These are phyloP conservation scores for Pomacea maculata DNA, from an alignment of 1,140 invertebrate species.

Conservation along the genomic window DNA sequence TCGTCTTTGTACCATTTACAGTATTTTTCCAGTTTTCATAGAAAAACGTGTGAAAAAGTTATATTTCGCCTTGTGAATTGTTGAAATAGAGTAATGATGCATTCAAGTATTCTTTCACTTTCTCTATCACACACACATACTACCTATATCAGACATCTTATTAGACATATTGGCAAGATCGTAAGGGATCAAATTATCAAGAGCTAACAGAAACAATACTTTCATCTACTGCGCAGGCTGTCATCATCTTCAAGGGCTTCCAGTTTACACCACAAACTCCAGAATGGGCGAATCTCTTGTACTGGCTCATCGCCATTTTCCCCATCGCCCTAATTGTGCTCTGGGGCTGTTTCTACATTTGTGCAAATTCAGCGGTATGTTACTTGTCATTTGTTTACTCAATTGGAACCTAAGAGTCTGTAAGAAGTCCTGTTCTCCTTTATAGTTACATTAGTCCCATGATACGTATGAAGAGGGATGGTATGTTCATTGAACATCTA, in stretches of 20 bases:
- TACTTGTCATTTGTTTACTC: background rate
- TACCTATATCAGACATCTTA: too few relatives aligned
- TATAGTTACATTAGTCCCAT: too few relatives aligned
- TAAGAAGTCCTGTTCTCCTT: too few relatives aligned
- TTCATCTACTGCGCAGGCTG: background rate
- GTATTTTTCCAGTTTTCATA: background rate
- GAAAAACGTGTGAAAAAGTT: background rate
- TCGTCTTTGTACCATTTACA: background rate
- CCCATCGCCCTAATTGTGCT: constrained; percentile 76
- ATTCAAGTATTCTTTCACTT: background rate
- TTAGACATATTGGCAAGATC: background rate
- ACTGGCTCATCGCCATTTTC: constrained; percentile 72
- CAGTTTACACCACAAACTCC: constrained; percentile 70
- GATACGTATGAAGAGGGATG: too few relatives aligned
- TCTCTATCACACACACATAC: constrained; percentile 1
- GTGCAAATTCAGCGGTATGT: constrained; percentile 24
- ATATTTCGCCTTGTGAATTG: background rate
- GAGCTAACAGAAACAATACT: too few relatives aligned
- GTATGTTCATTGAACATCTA: too few relatives aligned
- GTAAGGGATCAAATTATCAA: background rate
- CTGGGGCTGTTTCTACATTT: constrained; percentile 29
- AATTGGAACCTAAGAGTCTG: too few relatives aligned
- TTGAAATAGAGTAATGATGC: background rate
- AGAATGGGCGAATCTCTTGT: constrained; percentile 78
- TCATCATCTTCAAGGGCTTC: constrained; percentile 16